Percentiles rank a stretch among this genome's conserved stretches.
Evolutionary conservation across 2,888 invertebrate genomes (phyloP).

Genomic region (Troides aeacus): DNA sequence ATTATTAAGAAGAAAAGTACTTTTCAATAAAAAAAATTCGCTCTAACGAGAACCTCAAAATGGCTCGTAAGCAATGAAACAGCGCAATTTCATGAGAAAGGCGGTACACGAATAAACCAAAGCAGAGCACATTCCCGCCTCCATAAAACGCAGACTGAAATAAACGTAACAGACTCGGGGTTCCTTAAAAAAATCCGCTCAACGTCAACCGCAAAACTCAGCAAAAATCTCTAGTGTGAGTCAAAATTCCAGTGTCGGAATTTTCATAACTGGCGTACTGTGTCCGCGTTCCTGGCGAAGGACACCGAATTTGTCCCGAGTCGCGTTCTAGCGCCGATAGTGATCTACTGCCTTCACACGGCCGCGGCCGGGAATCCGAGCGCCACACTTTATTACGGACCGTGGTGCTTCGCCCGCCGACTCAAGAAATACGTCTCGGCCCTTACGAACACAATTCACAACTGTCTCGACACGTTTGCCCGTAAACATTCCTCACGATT

Average conservation of each 20-base stretch:
- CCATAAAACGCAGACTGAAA: constrained; percentile 74
- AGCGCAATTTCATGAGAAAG: constrained; percentile 76
- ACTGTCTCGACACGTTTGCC: constrained; percentile 28
- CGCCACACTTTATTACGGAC: constrained; percentile 58
- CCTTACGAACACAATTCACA: constrained; percentile 60
- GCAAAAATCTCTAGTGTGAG: constrained; percentile 75
- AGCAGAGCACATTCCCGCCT: constrained; percentile 74
- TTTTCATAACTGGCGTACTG: constrained; percentile 73
- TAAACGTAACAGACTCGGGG: constrained; percentile 71
- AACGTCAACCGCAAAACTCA: constrained; percentile 73
- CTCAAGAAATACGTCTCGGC: constrained; percentile 57
- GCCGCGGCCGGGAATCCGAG: constrained; percentile 43
- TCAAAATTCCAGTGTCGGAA: constrained; percentile 71
- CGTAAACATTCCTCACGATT: background rate
- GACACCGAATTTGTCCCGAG: constrained; percentile 65
- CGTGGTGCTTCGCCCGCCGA: constrained; percentile 42
- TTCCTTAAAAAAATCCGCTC: constrained; percentile 70
- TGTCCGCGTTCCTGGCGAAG: constrained; percentile 58
- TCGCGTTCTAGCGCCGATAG: constrained; percentile 51
- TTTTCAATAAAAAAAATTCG: constrained; percentile 69
- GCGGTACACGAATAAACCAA: constrained; percentile 75
- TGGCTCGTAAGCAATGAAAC: constrained; percentile 76
- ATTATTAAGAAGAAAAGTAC: constrained; percentile 60
- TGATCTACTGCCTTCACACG: constrained; percentile 41
- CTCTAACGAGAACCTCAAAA: constrained; percentile 72